phyloP scores from a whole-genome alignment of 1,140 invertebrate genomes.

The Drosophila takahashii region DNA sequence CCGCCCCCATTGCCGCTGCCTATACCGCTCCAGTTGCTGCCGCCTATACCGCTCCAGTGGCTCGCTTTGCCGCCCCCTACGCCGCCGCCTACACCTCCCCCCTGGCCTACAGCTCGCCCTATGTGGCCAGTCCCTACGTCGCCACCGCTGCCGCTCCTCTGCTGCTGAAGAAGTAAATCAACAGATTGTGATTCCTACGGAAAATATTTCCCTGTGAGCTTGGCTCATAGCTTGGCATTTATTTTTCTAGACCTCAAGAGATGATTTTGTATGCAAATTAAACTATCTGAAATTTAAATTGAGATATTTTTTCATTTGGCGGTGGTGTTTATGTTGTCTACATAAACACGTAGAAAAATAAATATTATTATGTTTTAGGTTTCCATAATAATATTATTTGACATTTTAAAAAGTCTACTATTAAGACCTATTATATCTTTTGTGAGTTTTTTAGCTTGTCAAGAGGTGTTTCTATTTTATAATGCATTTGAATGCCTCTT shows the following conservation, averaged over 20 bases:
- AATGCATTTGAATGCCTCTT: too few species aligned
- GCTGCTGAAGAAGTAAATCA: conserved; percentile 72
- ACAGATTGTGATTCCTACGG: not conserved
- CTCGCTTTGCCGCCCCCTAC: conserved; percentile 75
- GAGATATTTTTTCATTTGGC: too few species aligned
- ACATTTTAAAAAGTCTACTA: too few species aligned
- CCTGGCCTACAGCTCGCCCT: conserved; percentile 71
- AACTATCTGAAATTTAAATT: conserved; percentile 24
- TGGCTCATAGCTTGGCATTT: conserved; percentile 25
- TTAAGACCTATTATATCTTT: too few species aligned
- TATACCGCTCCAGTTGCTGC: conserved; percentile 55
- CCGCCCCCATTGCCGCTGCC: conserved; percentile 48
- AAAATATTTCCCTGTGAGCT: conserved; percentile 46
- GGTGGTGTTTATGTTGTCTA: too few species aligned
- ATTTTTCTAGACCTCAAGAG: conserved; percentile 21
- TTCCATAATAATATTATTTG: too few species aligned
- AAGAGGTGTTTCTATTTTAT: too few species aligned
- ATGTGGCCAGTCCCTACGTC: conserved; percentile 59
- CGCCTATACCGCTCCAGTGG: conserved; percentile 62
- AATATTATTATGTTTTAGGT: too few species aligned
- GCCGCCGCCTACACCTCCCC: conserved; percentile 64
- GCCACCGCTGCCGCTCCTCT: conserved; percentile 66
- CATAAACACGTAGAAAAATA: too few species aligned
- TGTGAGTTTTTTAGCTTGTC: too few species aligned
- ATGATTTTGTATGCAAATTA: conserved; percentile 46